Evolutionary conservation across 2,888 invertebrate species (phyloP), one percentile per base, ranked within the genome.

Genomic region (Andrena fulva): DNA sequence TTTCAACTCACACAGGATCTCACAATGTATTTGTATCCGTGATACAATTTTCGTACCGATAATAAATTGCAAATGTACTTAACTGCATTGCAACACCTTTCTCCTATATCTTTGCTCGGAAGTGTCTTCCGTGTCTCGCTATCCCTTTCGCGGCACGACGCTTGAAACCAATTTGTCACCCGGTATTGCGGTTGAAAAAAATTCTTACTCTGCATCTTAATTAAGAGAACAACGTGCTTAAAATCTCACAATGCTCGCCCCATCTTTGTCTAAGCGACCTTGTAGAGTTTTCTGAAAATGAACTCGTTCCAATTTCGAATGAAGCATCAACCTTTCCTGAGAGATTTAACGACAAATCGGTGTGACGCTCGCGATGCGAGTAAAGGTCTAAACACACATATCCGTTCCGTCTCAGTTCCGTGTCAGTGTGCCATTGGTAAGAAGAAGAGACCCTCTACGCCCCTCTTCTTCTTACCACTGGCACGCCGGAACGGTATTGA

Each of bases 151-250:
- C 54, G 24, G 3, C 20, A 52, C 48, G 60, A 1, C 35, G 54
- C 33, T 29, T n/a, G 31, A 20, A 73, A 81, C 64, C 64, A 64
- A 69, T 77, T 77, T 69, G 52, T 69, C 63, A 74, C 24, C n/a
- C 16, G 29, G 10, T 5, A 10, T 42, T 31, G n/a, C 24, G 8
- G 20, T 20, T n/a, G 56, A 50, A 77, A 72, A 50, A 42, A 59
- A 20, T 20, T 20, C 42, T 20, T 29, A 16, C 31, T 33, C 16
- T 42, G 56, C 63, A 66, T 8, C 10, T 20, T 16, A 2, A 12
- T 27, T 3, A 33, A 52, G 10, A n/a, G 10, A n/a, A 54, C 12
- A 54, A 29, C 27, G 6, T 27, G 7, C 6, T n/a, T 8, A 52
- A 52, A 52, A n/a, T 52, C 24, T 56, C 2, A 56, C 0, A 56